Percentiles rank a stretch among this genome's conserved stretches.
Conservation (phyloP, 2,797 vertebrate genomes). For the Sarcoramphus papa region DNA sequence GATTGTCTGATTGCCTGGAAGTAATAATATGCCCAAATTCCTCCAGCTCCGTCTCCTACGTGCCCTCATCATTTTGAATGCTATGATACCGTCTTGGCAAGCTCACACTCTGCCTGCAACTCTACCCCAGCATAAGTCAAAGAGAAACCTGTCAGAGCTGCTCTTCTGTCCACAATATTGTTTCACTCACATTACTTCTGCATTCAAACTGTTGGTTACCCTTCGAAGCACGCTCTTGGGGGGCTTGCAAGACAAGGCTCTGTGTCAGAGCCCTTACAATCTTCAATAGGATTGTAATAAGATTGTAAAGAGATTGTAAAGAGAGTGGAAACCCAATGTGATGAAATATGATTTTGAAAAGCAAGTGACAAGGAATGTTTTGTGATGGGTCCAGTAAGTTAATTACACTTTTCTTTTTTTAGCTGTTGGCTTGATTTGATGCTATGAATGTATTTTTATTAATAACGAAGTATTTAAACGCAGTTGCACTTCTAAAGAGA, state of each 20-base stretch:
- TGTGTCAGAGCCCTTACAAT: not conserved
- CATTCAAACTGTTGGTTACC: not conserved
- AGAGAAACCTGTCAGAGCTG: not conserved
- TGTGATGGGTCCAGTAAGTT: not conserved
- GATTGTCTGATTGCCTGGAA: not conserved
- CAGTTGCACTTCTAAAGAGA: not conserved
- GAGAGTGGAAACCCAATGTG: not conserved
- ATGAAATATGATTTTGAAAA: not conserved
- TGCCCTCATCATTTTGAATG: not conserved
- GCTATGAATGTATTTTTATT: not conserved
- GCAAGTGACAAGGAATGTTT: not conserved
- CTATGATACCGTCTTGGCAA: accelerated
- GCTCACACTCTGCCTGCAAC: not conserved
- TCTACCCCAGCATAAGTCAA: not conserved
- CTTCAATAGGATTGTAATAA: not conserved
- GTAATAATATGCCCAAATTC: not conserved
- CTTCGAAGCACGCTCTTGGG: accelerated
- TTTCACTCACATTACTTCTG: not conserved
- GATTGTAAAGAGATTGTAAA: not conserved
- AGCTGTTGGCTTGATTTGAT: not conserved
- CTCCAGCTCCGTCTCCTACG: not conserved
- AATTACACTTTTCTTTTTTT: not conserved
- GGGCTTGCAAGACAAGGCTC: not conserved
- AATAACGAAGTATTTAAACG: not conserved
- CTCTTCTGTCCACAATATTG: not conserved